Percentiles rank a stretch among this genome's conserved stretches.
Conservation (phyloP, 2,113 vertebrate genomes). For the Pavo muticus region DNA sequence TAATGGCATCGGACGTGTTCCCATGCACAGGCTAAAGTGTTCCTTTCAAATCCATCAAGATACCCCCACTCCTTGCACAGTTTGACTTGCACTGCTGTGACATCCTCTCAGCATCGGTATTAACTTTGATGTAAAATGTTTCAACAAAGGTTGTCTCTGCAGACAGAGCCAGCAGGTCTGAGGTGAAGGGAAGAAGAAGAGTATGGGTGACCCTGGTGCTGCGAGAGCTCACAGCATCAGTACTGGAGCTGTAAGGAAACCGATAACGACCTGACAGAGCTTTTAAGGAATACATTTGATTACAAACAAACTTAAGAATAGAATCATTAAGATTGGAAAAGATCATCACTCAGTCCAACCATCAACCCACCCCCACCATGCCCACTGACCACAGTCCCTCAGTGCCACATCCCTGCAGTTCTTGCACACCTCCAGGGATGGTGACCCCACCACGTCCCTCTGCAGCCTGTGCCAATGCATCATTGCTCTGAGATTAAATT, state of each 20-base stretch:
- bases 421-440: no score
- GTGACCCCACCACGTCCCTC: no score
- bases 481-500: no score
- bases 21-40: background rate
- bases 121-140: background rate
- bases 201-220: rapidly evolving
- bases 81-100: background rate
- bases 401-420: no score
- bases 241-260: background rate
- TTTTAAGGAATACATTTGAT: background rate
- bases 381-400: no score
- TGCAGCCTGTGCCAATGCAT: no score
- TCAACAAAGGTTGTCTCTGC: background rate
- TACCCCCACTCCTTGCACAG: background rate
- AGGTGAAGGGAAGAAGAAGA: background rate
- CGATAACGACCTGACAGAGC: no score
- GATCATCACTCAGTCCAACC: no score
- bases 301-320: background rate
- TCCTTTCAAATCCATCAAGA: background rate
- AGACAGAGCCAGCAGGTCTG: background rate
- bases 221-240: rapidly evolving
- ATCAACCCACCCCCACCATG: no score
- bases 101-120: background rate
- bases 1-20: background rate
- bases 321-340: no score